Evolutionary conservation across 2,888 invertebrate genomes (phyloP).

Genomic region (Euzophera pinguis): DNA sequence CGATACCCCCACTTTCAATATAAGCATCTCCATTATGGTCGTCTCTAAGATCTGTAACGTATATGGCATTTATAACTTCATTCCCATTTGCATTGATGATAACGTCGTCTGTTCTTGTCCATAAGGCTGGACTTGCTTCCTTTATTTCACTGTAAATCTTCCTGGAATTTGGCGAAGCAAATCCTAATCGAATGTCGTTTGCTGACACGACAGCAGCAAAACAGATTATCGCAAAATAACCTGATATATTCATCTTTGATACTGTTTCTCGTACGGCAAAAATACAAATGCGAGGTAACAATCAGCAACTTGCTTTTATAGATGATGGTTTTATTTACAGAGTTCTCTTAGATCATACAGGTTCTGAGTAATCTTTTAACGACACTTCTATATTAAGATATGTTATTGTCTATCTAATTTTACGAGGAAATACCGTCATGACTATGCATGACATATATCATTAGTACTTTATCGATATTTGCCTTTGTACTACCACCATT

Average conservation of each 20-base stretch:
- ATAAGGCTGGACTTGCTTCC: conserved; percentile 58
- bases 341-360: conserved; percentile 1
- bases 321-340: background rate
- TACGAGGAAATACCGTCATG: conserved; percentile 3
- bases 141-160: conserved; percentile 59
- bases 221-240: background rate
- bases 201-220: background rate
- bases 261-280: background rate
- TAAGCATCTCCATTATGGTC: conserved; percentile 58
- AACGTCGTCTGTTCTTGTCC: conserved; percentile 50
- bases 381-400: background rate
- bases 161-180: conserved; percentile 26
- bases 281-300: background rate
- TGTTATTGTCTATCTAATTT: conserved; percentile 5
- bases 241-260: background rate
- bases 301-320: background rate
- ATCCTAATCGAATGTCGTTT: conserved; percentile 28
- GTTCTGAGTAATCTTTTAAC: background rate
- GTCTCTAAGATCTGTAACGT: conserved; percentile 48
- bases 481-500: background rate
- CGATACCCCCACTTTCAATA: conserved; percentile 56
- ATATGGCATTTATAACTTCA: conserved; percentile 59
- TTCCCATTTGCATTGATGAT: conserved; percentile 49
- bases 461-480: background rate
- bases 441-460: background rate